Conservation (phyloP, 2,888 invertebrate genomes). For the Acanthosoma haemorrhoidale region DNA sequence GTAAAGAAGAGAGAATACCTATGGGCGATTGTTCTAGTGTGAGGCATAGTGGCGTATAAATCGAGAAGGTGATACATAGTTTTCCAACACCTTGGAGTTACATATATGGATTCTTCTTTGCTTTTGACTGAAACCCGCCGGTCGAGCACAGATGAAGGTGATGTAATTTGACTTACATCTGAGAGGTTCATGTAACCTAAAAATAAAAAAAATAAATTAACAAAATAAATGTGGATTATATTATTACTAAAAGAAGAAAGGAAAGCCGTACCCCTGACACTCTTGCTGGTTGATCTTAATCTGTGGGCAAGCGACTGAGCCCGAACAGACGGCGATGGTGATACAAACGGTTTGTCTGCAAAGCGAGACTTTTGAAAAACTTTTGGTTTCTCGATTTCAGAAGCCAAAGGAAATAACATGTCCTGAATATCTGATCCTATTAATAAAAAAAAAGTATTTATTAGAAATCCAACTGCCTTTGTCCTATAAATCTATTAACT, state of each 20-base stretch:
- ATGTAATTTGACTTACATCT: conserved; percentile 51
- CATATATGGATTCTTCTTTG: conserved; percentile 42
- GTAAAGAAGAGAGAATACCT: conserved; percentile 51
- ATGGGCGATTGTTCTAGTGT: conserved; percentile 85
- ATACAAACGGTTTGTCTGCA: conserved; percentile 47
- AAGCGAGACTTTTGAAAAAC: conserved; percentile 37
- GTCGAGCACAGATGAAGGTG: conserved; percentile 34
- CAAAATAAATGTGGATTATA: neutral
- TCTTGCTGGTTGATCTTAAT: conserved; percentile 75
- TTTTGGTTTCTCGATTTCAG: conserved; percentile 37
- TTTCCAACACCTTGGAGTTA: conserved; percentile 84
- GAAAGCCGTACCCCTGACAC: conserved; percentile 57
- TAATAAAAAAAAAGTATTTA: neutral
- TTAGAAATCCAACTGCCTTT: too few relatives aligned
- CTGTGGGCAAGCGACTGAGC: conserved; percentile 76
- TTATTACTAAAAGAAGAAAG: neutral
- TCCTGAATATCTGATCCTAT: conserved; percentile 38
- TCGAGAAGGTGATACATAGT: conserved; percentile 88
- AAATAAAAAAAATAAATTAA: neutral
- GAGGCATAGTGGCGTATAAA: conserved; percentile 89
- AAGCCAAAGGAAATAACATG: conserved; percentile 34
- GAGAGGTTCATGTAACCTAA: conserved; percentile 73
- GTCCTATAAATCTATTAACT: too few relatives aligned
- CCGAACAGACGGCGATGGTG: conserved; percentile 54
- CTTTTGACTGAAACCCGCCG: conserved; percentile 35